Base-by-base conservation (phyloP, 2,797 vertebrate species). In the Sebastes kiyomatsui region DNA sequence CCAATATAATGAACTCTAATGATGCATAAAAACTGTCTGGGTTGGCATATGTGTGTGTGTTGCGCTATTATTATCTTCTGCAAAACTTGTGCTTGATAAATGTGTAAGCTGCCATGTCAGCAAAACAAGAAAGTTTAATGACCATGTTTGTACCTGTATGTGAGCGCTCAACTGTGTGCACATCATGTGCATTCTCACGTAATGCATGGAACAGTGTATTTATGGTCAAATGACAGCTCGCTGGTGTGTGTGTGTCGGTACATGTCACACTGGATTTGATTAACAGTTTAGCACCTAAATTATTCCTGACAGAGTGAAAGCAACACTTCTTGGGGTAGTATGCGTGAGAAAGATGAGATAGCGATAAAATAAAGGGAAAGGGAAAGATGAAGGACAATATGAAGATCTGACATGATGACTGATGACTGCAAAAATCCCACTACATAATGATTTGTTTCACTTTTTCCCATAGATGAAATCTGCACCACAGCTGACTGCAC, bases 401-500 rank as follows among this genome's bases (percentile, higher is more conserved):
- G 27, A 65, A 28, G 23, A 23, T 78, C 75, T 80, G 60, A 80
- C 64, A 60, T 72, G 23, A 82, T 87, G 81, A 90, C 11, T 67
- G 76, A 83, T 87, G 72, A 86, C 52, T 78, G 75, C 49, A 68
- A 87, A 79, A 82, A 83, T 74, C 35, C 38, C 32, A 54, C 20
- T 59, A 80, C 88, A 70, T 88, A 32, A 87, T 89, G 32, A 85
- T 87, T 90, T 87, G 32, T 88, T 92, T 86, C 87, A 62, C 32
- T 25, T 91, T 92, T 84, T 80, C 73, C 77, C 83, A 18, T 75
- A 99, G 98, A 97, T 94, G 96, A 96, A 54, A 87, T 98, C 90
- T 99, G 98, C 94, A 98, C 97, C 85, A 97, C 97, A 16, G 93
- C 97, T 72, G 97, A 97, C 88, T 99, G 98, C 91, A 98, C 97